Evolutionary conservation across 2,113 vertebrate species (phyloP), one percentile per base, ranked within the genome.

Genomic region (Nyctereutes procyonoides): DNA sequence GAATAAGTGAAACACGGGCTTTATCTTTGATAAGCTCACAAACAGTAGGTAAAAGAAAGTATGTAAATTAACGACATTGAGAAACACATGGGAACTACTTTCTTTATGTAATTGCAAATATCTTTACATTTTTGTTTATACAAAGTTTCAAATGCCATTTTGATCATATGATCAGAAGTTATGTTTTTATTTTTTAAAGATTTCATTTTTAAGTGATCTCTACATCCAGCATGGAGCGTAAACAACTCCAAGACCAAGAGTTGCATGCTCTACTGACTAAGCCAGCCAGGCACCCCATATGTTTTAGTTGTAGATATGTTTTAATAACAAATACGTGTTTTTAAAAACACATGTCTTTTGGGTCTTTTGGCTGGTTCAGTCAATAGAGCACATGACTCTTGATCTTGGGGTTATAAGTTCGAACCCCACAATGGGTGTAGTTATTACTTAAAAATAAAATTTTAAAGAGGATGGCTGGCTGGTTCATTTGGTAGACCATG

Each of bases 81-180:
- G 35, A 74, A 48, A 82, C 51, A 94, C 56, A 80, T 65, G 77
- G 84, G 24, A 93, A 82, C 16, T 26, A 53, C 8, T 73, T 69
- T 67, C 43, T 63, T 53, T 95, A n/a, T 88, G 14, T 87, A 85
- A 63, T 96, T 97, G 16, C 6, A 94, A 94, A 87, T n/a, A 20
- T 71, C 35, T 90, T 90, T 73, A 62, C 28, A 60, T 77, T 94
- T 88, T 69, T 92, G 26, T 69, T 93, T 83, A 65, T 85, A 38
- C 5, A 96, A 60, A 86, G 2, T 2, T 79, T 95, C 74, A 96
- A 55, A 69, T 92, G 32, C 22, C 94, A 4, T 89, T 92, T 28
- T 95, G 58, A 85, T 69, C 38, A 58, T 93, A 32, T 77, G 30
- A 91, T 76, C 1, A 65, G 65, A 88, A 82, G 10, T 86, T 95